Base-by-base conservation (phyloP, 2,113 vertebrate genomes). In the Pangasianodon gigas region DNA sequence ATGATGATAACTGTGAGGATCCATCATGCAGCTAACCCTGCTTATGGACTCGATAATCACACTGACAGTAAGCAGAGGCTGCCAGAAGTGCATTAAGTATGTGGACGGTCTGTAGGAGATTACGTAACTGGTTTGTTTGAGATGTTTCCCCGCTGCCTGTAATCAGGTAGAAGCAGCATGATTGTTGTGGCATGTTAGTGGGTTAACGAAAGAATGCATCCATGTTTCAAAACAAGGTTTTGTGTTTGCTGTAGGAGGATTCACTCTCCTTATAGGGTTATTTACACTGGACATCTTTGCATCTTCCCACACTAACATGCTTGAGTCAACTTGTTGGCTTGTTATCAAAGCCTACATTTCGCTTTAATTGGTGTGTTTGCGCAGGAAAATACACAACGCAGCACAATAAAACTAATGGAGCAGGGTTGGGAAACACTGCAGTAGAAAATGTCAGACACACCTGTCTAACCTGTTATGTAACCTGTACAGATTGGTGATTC, bases 181-280 rank as follows among this genome's bases (percentile, higher is more conserved):
- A 54, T 71, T 44, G 48, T 6, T 41, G n/a, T 46, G 87, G 37
- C 46, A 32, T 65, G 71, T 79, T 24, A 26, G 3, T 16, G 11
- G 44, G 60, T 32, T 86, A 58, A 24, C 1, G 6, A 41, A 62
- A 69, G 46, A 81, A 81, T 44, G 75, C 19, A 54, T 77, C 26
- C 67, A n/a, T 48, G 58, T 44, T 74, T 84, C 62, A 71, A 88
- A 84, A 88, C 79, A 74, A 71, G 41, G 24, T 77, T n/a, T 74
- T 48, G 41, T 11, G 2, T 51, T 21, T 37, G 56, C 41, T 79
- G 1, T 83, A 46, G 24, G 6, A 16, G 14, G 19, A 32, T 21
- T 52, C 5, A 10, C 1, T 56, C 8, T 54, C 3, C 21, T 13
- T 26, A 21, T 80, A 3, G 1, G 11, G 1, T 7, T 51, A 80